phyloP scores from a whole-genome alignment of 1,140 invertebrate species.

The Bilobella aurantiaca region DNA sequence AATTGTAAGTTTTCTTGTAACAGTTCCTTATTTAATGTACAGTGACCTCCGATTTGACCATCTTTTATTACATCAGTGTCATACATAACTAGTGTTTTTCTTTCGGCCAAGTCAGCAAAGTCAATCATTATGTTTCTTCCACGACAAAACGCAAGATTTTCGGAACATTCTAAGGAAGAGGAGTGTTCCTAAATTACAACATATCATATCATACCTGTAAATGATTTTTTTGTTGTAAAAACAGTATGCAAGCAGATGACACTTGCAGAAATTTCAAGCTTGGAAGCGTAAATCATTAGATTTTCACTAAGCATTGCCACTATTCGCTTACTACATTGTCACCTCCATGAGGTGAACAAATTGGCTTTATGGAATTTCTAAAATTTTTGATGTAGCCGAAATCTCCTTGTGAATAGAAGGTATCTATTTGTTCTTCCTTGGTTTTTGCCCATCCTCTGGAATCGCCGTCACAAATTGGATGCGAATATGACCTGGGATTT shows the following conservation, averaged over 20 bases:
- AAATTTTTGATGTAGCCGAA: slow-evolving; percentile 85
- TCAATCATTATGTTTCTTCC: slow-evolving; percentile 85
- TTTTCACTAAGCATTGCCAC: too few species aligned
- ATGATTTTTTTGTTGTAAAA: too few species aligned
- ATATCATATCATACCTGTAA: too few species aligned
- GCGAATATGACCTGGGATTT: slow-evolving; percentile 54
- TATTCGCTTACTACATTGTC: too few species aligned
- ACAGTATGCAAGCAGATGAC: too few species aligned
- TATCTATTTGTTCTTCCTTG: slow-evolving; percentile 68
- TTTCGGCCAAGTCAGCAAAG: slow-evolving; percentile 63
- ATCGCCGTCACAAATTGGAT: slow-evolving; percentile 64
- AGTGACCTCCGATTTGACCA: slow-evolving; percentile 74
- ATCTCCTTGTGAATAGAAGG: slow-evolving; percentile 85
- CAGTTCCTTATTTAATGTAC: slow-evolving; percentile 52
- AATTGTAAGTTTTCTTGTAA: slow-evolving; percentile 66
- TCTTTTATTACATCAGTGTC: slow-evolving; percentile 81
- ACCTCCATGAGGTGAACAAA: too few species aligned
- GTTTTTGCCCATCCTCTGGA: slow-evolving; percentile 72
- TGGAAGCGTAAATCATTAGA: too few species aligned
- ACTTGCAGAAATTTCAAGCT: too few species aligned
- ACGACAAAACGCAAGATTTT: slow-evolving; percentile 79
- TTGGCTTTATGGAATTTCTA: slow-evolving; percentile 54
- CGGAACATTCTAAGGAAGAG: slow-evolving; percentile 77
- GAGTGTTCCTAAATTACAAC: slow-evolving; percentile 58
- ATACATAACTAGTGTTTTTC: slow-evolving; percentile 69